Percentiles rank a stretch among this genome's conserved stretches.
These are phyloP conservation scores for Aldrovandia affinis DNA, from an alignment of 2,797 vertebrate genomes.

Conservation along the genomic window DNA sequence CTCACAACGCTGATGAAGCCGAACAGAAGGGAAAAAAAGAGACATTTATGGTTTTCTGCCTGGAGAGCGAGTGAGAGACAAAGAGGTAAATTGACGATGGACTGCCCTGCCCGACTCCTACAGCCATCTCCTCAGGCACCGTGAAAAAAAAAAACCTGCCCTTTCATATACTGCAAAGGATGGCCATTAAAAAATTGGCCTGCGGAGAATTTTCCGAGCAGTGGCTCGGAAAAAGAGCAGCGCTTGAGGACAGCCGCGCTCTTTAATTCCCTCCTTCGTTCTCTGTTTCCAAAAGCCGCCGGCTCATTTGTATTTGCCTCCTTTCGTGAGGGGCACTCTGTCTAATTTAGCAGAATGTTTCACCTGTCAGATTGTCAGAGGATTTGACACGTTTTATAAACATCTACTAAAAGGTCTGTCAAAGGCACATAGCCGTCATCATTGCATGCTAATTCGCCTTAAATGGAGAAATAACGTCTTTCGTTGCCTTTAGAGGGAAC, in stretches of 20 bases:
- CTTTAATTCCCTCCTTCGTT: background rate
- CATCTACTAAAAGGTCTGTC: conserved; percentile 51
- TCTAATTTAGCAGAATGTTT: conserved; percentile 49
- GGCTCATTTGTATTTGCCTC: conserved; percentile 45
- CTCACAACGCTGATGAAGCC: background rate
- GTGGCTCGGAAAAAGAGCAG: conserved; percentile 35
- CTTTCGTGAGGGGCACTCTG: conserved; percentile 34
- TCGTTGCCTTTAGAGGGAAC: conserved; percentile 33
- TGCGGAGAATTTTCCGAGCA: conserved; percentile 40
- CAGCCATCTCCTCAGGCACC: conserved; percentile 30
- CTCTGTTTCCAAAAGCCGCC: conserved; percentile 19
- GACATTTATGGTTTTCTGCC: background rate
- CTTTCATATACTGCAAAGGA: conserved; percentile 44
- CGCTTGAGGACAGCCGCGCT: conserved; percentile 27
- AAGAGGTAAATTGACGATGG: conserved; percentile 23
- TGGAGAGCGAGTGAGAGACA: conserved; percentile 27
- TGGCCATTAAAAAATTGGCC: conserved; percentile 42
- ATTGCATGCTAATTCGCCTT: conserved; percentile 52
- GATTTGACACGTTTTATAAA: conserved; percentile 56
- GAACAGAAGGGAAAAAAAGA: conserved; percentile 11
- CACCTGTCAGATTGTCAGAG: conserved; percentile 46
- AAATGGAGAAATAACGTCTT: conserved; percentile 46
- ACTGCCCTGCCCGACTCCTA: conserved; percentile 19
- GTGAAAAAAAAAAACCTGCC: conserved; percentile 27
- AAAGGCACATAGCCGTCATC: conserved; percentile 38